phyloP scores from a whole-genome alignment of 2,888 invertebrate genomes.

The Melanchra persicariae region DNA sequence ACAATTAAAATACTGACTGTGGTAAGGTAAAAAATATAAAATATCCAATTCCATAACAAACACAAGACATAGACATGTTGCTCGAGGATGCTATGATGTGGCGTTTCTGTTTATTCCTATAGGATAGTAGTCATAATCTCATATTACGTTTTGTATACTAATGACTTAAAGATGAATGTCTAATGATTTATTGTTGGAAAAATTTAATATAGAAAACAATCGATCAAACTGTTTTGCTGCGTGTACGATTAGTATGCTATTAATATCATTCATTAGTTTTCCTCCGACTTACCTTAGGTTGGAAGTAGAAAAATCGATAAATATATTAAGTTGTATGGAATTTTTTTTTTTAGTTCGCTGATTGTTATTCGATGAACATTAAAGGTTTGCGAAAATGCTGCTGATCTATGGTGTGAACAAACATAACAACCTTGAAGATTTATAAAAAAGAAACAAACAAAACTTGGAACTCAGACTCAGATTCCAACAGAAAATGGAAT shows the following conservation, averaged over 20 bases:
- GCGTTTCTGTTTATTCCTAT: not conserved
- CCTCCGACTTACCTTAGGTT: constrained; percentile 24
- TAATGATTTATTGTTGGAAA: constrained; percentile 20
- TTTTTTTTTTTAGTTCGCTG: too few relatives aligned
- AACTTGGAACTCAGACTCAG: constrained; percentile 12
- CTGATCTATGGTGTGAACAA: too few relatives aligned
- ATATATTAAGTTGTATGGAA: too few relatives aligned
- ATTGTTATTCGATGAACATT: too few relatives aligned
- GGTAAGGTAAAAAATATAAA: too few relatives aligned
- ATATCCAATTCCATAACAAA: too few relatives aligned
- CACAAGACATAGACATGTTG: too few relatives aligned
- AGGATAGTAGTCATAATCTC: not conserved
- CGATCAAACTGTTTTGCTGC: not conserved
- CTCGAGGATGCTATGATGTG: not conserved
- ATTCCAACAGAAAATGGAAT: not conserved
- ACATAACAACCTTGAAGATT: too few relatives aligned
- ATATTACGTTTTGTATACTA: not conserved
- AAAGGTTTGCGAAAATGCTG: too few relatives aligned
- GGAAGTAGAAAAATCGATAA: too few relatives aligned
- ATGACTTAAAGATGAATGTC: constrained; percentile 15
- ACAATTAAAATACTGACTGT: too few relatives aligned
- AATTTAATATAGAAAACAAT: constrained; percentile 30
- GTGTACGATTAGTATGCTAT: constrained; percentile 17
- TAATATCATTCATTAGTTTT: constrained; percentile 15
- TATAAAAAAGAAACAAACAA: too few relatives aligned